Conservation (phyloP, 1,140 invertebrate genomes). For the Eurosta solidaginis region DNA sequence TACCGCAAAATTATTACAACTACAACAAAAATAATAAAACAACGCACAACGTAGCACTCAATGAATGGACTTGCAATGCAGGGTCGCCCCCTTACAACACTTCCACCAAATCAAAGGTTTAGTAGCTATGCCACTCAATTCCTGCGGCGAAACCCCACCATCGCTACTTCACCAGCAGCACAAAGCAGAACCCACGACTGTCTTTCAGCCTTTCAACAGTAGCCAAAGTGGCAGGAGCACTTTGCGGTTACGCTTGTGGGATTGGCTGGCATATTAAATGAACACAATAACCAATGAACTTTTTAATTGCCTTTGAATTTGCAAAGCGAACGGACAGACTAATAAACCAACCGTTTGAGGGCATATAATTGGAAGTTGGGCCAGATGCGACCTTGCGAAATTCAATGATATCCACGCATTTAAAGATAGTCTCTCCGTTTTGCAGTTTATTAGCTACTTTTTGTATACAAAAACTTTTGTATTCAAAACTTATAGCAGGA, state of each 20-base stretch:
- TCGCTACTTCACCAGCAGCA: neutral
- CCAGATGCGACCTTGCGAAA: neutral
- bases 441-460: neutral
- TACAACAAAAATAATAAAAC: neutral
- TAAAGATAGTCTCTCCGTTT: neutral
- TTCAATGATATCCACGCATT: neutral
- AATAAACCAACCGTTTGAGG: neutral
- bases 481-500: too few species aligned
- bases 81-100: neutral
- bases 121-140: neutral
- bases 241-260: slow-evolving; percentile 30
- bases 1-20: neutral
- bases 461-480: neutral
- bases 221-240: slow-evolving; percentile 9
- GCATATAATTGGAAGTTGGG: neutral
- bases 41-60: neutral
- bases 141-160: neutral
- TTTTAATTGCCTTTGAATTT: slow-evolving; percentile 34
- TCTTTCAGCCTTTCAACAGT: slow-evolving; percentile 7
- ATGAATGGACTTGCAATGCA: neutral
- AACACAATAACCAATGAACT: slow-evolving; percentile 33
- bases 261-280: slow-evolving; percentile 30
- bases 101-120: neutral
- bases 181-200: neutral
- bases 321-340: neutral